Evolutionary conservation across 1,140 invertebrate genomes (phyloP).

Genomic region (Heliconius congener): DNA sequence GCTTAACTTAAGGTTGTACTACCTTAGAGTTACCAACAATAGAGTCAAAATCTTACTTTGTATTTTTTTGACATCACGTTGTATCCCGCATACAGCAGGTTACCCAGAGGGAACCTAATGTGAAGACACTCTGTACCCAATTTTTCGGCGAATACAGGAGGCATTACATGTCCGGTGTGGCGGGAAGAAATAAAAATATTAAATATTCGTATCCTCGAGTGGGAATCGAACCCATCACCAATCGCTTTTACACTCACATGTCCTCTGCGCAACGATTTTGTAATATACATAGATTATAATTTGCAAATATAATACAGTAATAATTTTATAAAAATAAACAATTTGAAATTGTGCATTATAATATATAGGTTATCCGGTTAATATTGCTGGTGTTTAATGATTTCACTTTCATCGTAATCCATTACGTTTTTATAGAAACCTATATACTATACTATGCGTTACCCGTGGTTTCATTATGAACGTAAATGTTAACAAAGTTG

Average conservation of each 20-base stretch:
- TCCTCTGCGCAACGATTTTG: too few species aligned
- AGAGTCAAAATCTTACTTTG: not conserved
- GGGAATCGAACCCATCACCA: not conserved
- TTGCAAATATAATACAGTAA: not conserved
- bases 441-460: not conserved
- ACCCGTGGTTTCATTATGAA: not conserved
- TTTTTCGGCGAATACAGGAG: too few species aligned
- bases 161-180: too few species aligned
- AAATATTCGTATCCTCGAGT: not conserved
- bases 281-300: not conserved
- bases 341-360: not conserved
- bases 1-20: too few species aligned
- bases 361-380: slow-evolving; percentile 3
- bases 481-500: too few species aligned
- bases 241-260: too few species aligned
- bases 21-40: too few species aligned
- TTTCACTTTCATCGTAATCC: slow-evolving; percentile 5
- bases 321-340: not conserved
- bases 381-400: not conserved
- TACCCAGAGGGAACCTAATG: not conserved
- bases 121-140: too few species aligned
- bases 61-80: not conserved
- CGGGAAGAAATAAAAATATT: too few species aligned
- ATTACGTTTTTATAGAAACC: not conserved
- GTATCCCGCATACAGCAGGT: too few species aligned